Percentiles rank a stretch among this genome's conserved stretches.
phyloP scores from a whole-genome alignment of 2,797 vertebrate species.

The Coracias cyanogaster region DNA sequence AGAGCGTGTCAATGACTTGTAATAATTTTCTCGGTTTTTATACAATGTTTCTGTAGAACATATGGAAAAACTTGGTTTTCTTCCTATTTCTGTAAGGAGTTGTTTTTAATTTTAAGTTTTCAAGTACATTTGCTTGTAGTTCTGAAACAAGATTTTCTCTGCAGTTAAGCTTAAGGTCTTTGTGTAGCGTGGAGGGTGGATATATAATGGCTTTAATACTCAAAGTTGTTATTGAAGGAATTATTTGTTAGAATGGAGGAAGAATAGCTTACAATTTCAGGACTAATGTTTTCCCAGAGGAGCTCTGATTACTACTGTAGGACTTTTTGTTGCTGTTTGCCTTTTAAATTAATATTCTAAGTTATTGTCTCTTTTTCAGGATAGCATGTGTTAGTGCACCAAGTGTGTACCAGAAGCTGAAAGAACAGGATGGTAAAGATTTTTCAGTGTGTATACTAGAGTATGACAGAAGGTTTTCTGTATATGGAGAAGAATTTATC shows the following conservation, averaged over 20 bases:
- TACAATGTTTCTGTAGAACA: not conserved
- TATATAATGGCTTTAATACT: not conserved
- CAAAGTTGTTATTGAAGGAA: not conserved
- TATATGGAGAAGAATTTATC: constrained; percentile 90
- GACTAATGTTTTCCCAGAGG: not conserved
- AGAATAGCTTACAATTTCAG: not conserved
- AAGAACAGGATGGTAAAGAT: constrained; percentile 77
- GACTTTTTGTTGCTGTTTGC: not conserved
- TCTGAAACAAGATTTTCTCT: not conserved
- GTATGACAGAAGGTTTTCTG: constrained; percentile 90
- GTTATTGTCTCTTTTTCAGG: constrained; percentile 74
- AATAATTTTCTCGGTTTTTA: not conserved
- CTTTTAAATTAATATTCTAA: not conserved
- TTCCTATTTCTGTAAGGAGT: not conserved
- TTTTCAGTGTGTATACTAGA: constrained; percentile 85
- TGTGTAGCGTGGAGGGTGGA: not conserved
- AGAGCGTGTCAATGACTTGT: not conserved
- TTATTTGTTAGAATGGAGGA: not conserved
- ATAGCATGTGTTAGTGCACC: constrained; percentile 93
- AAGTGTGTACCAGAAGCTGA: constrained; percentile 93
- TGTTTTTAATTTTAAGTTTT: not conserved
- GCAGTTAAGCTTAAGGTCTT: not conserved
- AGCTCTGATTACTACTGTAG: not conserved
- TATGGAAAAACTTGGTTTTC: not conserved
- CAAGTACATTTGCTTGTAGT: not conserved